Conservation (phyloP, 2,888 invertebrate species). For the Leptothorax acervorum region DNA sequence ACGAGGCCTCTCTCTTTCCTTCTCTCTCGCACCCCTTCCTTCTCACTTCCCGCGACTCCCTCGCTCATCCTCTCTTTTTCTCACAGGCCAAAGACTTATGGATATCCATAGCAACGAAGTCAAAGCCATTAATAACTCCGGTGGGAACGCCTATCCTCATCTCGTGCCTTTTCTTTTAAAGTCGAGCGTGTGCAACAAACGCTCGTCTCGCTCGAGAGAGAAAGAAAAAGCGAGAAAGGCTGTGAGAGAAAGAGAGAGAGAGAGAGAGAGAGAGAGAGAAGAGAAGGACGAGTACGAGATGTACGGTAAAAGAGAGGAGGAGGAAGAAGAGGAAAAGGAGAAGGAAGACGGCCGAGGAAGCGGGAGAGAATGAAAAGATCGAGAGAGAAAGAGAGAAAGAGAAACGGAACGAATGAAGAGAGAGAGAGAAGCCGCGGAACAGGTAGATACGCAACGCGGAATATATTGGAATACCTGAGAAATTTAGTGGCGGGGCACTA, state of each 20-base stretch:
- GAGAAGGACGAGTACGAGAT: conserved; percentile 29
- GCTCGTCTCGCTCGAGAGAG: conserved; percentile 72
- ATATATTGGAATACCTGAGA: conserved; percentile 85
- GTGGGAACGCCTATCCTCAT: conserved; percentile 85
- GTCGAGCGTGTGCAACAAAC: conserved; percentile 81
- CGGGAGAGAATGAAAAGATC: conserved; percentile 23
- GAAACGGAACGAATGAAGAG: neutral
- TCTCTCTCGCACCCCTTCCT: conserved; percentile 47
- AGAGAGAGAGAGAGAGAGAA: neutral
- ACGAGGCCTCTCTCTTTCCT: conserved; percentile 42
- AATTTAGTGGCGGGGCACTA: conserved; percentile 84
- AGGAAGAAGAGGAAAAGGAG: neutral
- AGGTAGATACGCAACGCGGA: conserved; percentile 82
- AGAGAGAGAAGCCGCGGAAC: conserved; percentile 68
- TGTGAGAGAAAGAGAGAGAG: neutral
- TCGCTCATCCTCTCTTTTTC: conserved; percentile 59
- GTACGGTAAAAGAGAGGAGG: conserved; percentile 22
- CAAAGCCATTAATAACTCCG: conserved; percentile 85
- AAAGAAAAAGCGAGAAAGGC: conserved; percentile 20
- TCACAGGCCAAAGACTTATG: conserved; percentile 84
- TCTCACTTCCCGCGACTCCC: conserved; percentile 57
- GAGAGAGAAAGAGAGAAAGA: conserved; percentile 27
- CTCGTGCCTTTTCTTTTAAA: conserved; percentile 85
- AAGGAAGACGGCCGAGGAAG: conserved; percentile 27
- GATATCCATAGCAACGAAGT: conserved; percentile 86